Evolutionary conservation across 2,113 vertebrate species (phyloP).

Genomic region (Lamprologus ornatipinnis): DNA sequence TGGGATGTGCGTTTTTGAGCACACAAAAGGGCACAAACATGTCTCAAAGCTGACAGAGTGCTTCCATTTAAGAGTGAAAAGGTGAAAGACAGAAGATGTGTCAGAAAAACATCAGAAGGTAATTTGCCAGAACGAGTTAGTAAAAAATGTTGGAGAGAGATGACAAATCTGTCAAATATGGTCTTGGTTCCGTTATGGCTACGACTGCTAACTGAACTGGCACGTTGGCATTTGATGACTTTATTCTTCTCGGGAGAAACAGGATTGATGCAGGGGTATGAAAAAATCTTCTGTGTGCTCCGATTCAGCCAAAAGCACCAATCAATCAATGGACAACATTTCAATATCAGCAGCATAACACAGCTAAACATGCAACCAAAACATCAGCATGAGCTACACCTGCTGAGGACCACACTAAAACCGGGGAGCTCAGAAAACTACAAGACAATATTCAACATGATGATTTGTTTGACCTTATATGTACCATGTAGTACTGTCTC

Average conservation of each 20-base stretch:
- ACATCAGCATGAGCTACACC: neutral
- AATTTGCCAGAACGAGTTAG: neutral
- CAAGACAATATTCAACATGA: neutral
- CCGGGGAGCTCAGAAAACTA: neutral
- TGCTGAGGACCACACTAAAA: neutral
- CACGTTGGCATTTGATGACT: neutral
- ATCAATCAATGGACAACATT: neutral
- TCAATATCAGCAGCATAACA: neutral
- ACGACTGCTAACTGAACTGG: neutral
- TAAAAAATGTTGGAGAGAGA: neutral
- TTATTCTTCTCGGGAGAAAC: neutral
- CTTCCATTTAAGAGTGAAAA: neutral
- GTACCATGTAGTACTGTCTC: neutral
- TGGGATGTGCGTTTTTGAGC: neutral
- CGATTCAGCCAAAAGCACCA: neutral
- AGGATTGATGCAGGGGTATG: neutral
- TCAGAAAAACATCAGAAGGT: neutral
- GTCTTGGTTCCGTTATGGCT: neutral
- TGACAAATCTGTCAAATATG: neutral
- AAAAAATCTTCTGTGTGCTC: neutral
- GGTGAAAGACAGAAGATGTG: neutral
- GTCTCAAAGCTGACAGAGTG: neutral
- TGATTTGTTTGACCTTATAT: neutral
- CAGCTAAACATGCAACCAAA: neutral
- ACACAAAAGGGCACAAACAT: neutral